These are phyloP conservation scores for Ladona fulva DNA, from an alignment of 1,140 invertebrate genomes.

Conservation along the genomic window DNA sequence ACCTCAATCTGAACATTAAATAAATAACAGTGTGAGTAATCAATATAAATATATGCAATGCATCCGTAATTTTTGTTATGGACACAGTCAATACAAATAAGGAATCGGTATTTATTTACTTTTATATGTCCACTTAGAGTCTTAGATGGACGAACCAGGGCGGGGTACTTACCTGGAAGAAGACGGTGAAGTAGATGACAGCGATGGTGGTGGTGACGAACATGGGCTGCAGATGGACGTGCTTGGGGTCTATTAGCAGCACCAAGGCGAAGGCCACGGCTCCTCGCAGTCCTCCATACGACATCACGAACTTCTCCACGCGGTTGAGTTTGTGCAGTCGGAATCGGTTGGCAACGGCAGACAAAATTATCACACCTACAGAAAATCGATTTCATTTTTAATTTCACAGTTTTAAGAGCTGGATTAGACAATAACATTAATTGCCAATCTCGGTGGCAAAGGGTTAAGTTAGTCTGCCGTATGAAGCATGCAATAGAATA, in stretches of 20 bases:
- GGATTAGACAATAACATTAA: constrained; percentile 9
- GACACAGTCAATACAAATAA: too few species aligned
- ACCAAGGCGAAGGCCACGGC: constrained; percentile 98
- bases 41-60: too few species aligned
- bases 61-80: too few species aligned
- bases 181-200: constrained; percentile 97
- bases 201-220: constrained; percentile 96
- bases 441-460: too few species aligned
- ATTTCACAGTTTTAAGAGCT: neutral
- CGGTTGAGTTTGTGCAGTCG: constrained; percentile 81
- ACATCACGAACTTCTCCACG: constrained; percentile 99
- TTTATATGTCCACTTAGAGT: too few species aligned
- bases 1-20: too few species aligned
- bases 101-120: too few species aligned
- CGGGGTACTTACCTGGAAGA: constrained; percentile 56
- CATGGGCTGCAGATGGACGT: constrained; percentile 76
- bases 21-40: too few species aligned
- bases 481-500: too few species aligned
- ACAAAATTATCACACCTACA: constrained; percentile 81
- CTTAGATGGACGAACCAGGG: too few species aligned
- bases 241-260: constrained; percentile 72
- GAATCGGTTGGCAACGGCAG: constrained; percentile 83
- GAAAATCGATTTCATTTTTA: constrained; percentile 26
- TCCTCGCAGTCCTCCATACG: constrained; percentile 92
- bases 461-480: too few species aligned